Evolutionary conservation across 1,140 invertebrate genomes (phyloP).

Genomic region (Chlorops oryzae): DNA sequence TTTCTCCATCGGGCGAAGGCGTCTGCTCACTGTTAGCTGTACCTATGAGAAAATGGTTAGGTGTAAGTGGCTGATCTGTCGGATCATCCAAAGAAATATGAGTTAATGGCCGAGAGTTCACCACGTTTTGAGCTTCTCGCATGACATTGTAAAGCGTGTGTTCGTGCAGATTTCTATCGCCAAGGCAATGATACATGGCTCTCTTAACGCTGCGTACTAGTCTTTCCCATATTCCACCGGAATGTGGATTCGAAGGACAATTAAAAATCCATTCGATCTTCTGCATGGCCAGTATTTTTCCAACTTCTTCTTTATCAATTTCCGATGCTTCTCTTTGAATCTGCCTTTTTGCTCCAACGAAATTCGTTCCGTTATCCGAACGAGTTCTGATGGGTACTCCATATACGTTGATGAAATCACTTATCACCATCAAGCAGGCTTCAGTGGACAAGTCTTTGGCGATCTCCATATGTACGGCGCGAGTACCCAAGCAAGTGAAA

Average conservation of each 20-base stretch:
- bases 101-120: constrained; percentile 27
- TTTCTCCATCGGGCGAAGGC: not conserved
- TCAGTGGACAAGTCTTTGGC: constrained; percentile 12
- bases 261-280: constrained; percentile 15
- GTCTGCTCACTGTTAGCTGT: constrained; percentile 6
- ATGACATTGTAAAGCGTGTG: constrained; percentile 22
- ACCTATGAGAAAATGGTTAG: constrained; percentile 16
- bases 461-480: constrained; percentile 15
- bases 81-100: constrained; percentile 26
- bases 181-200: constrained; percentile 16
- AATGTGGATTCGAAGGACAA: constrained; percentile 10
- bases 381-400: constrained; percentile 4
- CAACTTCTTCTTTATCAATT: constrained; percentile 1
- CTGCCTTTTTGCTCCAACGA: constrained; percentile 12
- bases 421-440: constrained; percentile 13
- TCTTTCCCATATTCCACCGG: constrained; percentile 28
- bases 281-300: not conserved
- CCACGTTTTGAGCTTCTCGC: constrained; percentile 23
- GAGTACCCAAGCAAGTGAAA: constrained; percentile 11
- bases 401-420: constrained; percentile 12
- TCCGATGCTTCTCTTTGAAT: no score
- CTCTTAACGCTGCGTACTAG: constrained; percentile 21
- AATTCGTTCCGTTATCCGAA: constrained; percentile 13
- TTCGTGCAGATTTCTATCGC: constrained; percentile 17
- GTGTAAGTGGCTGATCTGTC: constrained; percentile 20